Base-by-base conservation (phyloP, 2,797 vertebrate genomes). In the Loris lydekkerianus region DNA sequence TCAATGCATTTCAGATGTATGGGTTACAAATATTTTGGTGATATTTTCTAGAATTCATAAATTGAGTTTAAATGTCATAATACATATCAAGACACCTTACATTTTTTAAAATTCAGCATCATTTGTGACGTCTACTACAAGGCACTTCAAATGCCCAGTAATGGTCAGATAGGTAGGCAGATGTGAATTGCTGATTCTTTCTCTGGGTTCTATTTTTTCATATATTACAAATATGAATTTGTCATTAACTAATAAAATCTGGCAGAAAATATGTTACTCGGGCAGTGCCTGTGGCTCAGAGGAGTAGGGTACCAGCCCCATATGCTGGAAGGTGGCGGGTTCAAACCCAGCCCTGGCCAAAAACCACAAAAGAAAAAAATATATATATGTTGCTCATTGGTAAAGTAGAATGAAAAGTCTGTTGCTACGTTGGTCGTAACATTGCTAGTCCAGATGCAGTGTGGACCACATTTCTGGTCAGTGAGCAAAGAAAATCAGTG, bases 1-100 rank as follows among this genome's bases (percentile, higher is more conserved):
- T 98, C 58, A 92, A 94, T 96, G 95, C 34, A 92, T 98, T 95
- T 97, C 77, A 96, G 95, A 46, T 77, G 46, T 46, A 5, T 96
- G 96, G 31, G 15, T 92, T 96, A 78, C 94, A 94, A 82, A 56
- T 96, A 97, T 94, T 97, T 78, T 89, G 65, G 15, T 96, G 43
- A 91, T 88, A 96, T 95, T 96, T 14, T 92, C 93, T 86, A 46
- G 23, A 73, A 73, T 77, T 58, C 20, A 53, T 95, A 94, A 97
- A 96, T 95, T 2, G 7, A 86, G 6, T 77, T 80, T 92, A 77
- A 76, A 86, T 95, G 75, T 34, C 88, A 58, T 88, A 85, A n/a
- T 81, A 72, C 83, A 97, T 91, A 58, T 92, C 27, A 91, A 85
- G 25, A 75, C 18, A 95, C 27, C 15, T 31, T 82, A 53, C 29